These are phyloP conservation scores for Epistrophe eligans DNA, from an alignment of 2,888 invertebrate genomes.

Conservation along the genomic window DNA sequence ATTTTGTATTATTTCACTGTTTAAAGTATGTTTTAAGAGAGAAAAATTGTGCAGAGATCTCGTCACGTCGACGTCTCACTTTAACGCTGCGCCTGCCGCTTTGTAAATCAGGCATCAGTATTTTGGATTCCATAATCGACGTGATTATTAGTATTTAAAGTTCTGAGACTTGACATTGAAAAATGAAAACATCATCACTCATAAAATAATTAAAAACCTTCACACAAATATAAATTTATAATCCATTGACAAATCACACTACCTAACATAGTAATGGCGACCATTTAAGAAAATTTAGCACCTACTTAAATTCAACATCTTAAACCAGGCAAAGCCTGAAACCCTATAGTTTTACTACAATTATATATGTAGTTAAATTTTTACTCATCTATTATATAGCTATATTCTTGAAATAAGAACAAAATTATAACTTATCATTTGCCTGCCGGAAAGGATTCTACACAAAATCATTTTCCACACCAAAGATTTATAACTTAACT, in stretches of 20 bases:
- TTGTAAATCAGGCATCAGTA: no score
- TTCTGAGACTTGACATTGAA: no score
- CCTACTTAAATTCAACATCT: not conserved
- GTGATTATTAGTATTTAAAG: no score
- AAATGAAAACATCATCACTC: no score
- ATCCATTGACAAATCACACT: not conserved
- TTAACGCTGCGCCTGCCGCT: no score
- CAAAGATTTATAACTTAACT: conserved; percentile 57
- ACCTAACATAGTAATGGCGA: not conserved
- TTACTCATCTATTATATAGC: conserved; percentile 43
- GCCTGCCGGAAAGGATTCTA: conserved; percentile 64
- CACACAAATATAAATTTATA: not conserved
- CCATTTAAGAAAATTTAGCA: not conserved
- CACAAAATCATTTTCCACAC: conserved; percentile 46
- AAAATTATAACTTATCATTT: conserved; percentile 68
- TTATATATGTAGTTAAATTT: not conserved
- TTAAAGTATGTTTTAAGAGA: no score
- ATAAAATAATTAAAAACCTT: not conserved
- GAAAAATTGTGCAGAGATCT: no score
- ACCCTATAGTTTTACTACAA: not conserved
- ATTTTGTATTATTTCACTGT: no score
- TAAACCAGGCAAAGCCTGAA: not conserved
- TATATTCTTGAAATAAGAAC: conserved; percentile 44
- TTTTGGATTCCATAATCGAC: no score
- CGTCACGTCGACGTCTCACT: no score